Evolutionary conservation across 2,113 vertebrate genomes (phyloP).

Genomic region (Xiphophorus maculatus): DNA sequence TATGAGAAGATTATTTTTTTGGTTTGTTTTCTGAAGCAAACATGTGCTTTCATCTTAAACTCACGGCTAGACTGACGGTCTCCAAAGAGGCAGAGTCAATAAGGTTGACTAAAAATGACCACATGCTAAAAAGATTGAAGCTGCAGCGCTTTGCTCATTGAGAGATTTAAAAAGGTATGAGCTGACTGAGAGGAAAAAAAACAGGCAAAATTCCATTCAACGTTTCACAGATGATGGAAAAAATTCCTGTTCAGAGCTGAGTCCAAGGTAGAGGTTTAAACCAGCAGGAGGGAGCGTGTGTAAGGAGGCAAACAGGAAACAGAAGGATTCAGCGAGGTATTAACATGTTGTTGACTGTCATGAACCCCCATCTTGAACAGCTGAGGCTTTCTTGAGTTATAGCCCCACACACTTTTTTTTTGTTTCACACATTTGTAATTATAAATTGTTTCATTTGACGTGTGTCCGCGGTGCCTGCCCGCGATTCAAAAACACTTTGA

Average conservation of each 20-base stretch:
- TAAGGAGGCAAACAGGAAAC: background rate
- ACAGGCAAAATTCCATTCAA: background rate
- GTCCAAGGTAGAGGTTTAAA: background rate
- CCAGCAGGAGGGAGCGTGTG: background rate
- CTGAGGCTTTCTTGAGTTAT: background rate
- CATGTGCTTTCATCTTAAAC: constrained; percentile 5
- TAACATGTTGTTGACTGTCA: constrained; percentile 8
- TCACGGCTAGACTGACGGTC: background rate
- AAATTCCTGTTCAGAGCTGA: background rate
- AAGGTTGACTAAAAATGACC: background rate
- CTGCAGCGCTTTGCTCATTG: background rate
- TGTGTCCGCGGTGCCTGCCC: background rate
- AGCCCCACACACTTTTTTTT: background rate
- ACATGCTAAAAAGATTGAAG: background rate
- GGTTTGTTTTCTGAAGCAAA: constrained; percentile 5
- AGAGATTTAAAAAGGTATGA: background rate
- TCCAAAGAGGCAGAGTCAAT: background rate
- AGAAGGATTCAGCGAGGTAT: background rate
- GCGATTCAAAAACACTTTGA: background rate
- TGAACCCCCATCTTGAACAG: background rate
- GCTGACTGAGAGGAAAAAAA: background rate
- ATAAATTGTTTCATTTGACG: background rate
- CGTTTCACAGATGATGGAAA: background rate
- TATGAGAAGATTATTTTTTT: background rate
- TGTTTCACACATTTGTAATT: background rate